These are phyloP conservation scores for Arremon aurantiirostris DNA, from an alignment of 2,797 vertebrate genomes.

Conservation along the genomic window DNA sequence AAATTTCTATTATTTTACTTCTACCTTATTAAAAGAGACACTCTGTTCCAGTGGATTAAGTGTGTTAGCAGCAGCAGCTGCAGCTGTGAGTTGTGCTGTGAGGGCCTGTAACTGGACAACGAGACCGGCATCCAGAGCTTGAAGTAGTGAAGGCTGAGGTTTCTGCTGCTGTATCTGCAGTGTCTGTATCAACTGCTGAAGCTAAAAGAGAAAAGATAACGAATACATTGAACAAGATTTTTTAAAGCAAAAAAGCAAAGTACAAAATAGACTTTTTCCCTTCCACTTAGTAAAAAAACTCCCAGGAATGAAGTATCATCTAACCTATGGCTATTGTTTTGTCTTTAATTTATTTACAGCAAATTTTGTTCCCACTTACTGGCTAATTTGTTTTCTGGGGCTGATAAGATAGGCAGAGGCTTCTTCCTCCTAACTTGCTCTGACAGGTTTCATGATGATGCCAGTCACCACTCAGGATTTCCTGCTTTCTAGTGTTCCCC, in stretches of 20 bases:
- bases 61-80: constrained; percentile 90
- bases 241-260: neutral
- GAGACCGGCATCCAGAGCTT: constrained; percentile 94
- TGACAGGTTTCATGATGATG: constrained; percentile 57
- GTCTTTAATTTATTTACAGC: constrained; percentile 12
- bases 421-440: constrained; percentile 61
- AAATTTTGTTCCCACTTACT: constrained; percentile 48
- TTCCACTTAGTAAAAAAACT: neutral
- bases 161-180: constrained; percentile 98
- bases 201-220: constrained; percentile 70
- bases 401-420: constrained; percentile 51
- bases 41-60: constrained; percentile 94
- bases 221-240: neutral
- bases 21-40: constrained; percentile 97
- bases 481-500: constrained; percentile 49
- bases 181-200: constrained; percentile 96
- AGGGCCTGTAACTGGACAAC: constrained; percentile 97
- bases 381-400: constrained; percentile 55
- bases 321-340: neutral
- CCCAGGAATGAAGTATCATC: neutral
- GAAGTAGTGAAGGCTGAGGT: constrained; percentile 94
- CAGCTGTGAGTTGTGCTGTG: constrained; percentile 94
- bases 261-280: neutral
- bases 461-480: constrained; percentile 56
- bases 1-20: neutral